A percentile compares a stretch with the other conserved stretches of the same genome.
These are phyloP conservation scores for Crypturellus undulatus DNA, from an alignment of 2,113 vertebrate species.

Conservation along the genomic window DNA sequence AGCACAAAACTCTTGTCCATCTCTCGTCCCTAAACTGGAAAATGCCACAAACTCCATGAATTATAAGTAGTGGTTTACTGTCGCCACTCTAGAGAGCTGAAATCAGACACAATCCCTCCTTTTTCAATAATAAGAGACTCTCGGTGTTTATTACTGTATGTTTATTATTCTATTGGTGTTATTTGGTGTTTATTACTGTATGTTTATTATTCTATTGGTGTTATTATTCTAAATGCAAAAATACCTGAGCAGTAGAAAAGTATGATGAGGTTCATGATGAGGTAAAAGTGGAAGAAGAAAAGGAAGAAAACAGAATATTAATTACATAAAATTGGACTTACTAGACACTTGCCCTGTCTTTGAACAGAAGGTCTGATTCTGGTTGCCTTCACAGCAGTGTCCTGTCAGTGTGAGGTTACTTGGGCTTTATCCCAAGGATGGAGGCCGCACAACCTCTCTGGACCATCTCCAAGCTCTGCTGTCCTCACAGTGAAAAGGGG, in stretches of 20 bases:
- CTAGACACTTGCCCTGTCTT: too few relatives aligned
- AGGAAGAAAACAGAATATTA: not conserved
- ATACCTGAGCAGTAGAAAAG: not conserved
- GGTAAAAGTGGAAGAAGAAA: not conserved
- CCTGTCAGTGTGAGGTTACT: not conserved
- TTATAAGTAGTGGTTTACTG: not conserved
- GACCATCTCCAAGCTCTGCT: rapidly evolving
- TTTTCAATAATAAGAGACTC: not conserved
- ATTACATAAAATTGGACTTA: not conserved
- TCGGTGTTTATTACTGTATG: not conserved
- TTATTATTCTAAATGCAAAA: not conserved
- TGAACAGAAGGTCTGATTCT: too few relatives aligned
- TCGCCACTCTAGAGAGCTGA: not conserved
- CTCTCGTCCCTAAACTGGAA: not conserved
- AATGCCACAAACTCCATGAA: not conserved
- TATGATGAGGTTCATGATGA: not conserved
- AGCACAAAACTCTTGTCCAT: not conserved
- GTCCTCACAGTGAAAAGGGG: not conserved
- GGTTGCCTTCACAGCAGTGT: too few relatives aligned
- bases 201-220: too few relatives aligned
- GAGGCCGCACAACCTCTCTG: not conserved
- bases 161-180: too few relatives aligned
- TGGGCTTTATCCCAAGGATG: not conserved
- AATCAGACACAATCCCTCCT: not conserved
- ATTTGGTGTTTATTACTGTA: not conserved